phyloP scores from a whole-genome alignment of 37 sponge, comb jelly and placozoan species.

The Dysidea cf. avara region DNA sequence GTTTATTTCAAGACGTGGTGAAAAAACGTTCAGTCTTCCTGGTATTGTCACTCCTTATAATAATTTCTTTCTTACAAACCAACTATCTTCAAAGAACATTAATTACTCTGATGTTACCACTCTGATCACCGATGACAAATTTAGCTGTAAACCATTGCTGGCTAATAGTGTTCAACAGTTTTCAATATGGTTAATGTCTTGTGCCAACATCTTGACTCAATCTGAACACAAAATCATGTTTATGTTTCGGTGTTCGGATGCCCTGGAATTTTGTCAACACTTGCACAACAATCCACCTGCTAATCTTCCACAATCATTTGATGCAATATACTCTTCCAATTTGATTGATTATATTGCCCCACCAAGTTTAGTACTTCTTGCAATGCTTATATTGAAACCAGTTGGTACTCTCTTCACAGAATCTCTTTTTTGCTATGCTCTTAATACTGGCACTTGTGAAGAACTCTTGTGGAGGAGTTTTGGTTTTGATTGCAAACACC shows the following conservation, averaged over 20 bases:
- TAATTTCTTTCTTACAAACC: slow-evolving; percentile 16
- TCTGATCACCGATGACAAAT: slow-evolving; percentile 2
- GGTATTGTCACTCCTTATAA: slow-evolving; percentile 14
- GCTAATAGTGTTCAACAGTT: slow-evolving; percentile 63
- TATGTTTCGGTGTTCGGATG: slow-evolving; percentile 22
- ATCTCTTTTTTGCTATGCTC: slow-evolving; percentile 3
- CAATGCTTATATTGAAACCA: slow-evolving; percentile 23
- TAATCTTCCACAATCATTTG: not conserved
- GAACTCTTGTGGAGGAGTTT: too few species aligned
- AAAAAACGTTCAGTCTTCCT: slow-evolving; percentile 21
- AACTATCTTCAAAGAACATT: not conserved
- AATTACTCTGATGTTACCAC: not conserved
- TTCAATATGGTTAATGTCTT: slow-evolving; percentile 17
- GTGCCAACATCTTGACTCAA: not conserved
- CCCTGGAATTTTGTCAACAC: slow-evolving; percentile 13
- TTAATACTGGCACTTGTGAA: too few species aligned
- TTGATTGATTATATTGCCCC: slow-evolving; percentile 34
- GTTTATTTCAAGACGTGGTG: slow-evolving; percentile 19
- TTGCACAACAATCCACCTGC: not conserved
- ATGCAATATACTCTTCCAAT: slow-evolving; percentile 35
- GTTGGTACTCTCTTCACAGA: slow-evolving; percentile 15
- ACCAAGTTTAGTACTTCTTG: slow-evolving; percentile 20
- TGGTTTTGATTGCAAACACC: slow-evolving; percentile 14
- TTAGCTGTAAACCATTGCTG: slow-evolving; percentile 22
- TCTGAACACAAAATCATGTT: slow-evolving; percentile 2